phyloP scores from a whole-genome alignment of 2,113 vertebrate genomes.

The Turnix velox region DNA sequence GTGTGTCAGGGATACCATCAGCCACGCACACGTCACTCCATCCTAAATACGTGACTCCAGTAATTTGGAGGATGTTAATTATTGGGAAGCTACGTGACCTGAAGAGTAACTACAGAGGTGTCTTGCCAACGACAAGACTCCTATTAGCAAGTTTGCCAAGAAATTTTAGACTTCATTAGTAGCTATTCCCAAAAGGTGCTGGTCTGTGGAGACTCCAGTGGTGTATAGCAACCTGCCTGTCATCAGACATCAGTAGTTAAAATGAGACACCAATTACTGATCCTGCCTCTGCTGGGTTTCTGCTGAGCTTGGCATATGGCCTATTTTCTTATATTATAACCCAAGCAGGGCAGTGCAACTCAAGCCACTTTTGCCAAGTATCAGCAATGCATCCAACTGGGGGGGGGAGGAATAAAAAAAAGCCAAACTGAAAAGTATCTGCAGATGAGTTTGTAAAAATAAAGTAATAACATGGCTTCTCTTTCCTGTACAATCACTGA shows the following conservation, averaged over 20 bases:
- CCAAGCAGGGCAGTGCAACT: background rate
- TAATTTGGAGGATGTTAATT: background rate
- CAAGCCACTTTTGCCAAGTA: background rate
- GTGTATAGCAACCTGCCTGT: background rate
- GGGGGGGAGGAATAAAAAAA: background rate
- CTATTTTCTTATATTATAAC: background rate
- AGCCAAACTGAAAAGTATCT: background rate
- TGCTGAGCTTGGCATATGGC: background rate
- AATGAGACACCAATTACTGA: background rate
- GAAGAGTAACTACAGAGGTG: conserved; percentile 30
- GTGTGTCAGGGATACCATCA: background rate
- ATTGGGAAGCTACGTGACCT: background rate
- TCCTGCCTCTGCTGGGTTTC: background rate
- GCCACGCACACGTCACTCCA: background rate
- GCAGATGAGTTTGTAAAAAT: background rate
- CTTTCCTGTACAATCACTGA: background rate
- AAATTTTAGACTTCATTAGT: conserved; percentile 29
- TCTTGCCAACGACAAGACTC: background rate
- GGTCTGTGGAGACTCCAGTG: background rate
- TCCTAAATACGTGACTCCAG: background rate
- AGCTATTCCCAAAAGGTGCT: background rate
- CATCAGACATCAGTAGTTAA: background rate
- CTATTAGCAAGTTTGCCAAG: background rate
- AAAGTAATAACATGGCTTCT: background rate
- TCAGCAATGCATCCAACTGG: background rate